Percentiles rank a stretch among this genome's conserved stretches.
Evolutionary conservation across 2,797 vertebrate genomes (phyloP).

Genomic region (Paratrypauchen microcephalus): DNA sequence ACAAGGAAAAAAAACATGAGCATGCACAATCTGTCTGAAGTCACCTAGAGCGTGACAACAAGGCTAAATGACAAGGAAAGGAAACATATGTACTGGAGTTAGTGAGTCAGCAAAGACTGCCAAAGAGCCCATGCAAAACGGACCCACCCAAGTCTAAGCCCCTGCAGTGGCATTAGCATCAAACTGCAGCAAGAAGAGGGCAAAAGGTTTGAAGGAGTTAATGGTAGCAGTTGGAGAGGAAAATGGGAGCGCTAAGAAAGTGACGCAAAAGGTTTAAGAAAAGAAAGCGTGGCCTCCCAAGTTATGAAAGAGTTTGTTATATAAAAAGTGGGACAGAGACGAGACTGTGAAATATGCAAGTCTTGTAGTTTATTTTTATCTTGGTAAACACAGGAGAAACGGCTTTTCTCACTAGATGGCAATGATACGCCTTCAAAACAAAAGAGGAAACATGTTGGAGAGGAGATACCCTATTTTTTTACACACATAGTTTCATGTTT

Average conservation of each 20-base stretch:
- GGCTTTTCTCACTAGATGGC: slow-evolving; percentile 26
- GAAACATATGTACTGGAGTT: neutral
- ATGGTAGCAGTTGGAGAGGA: slow-evolving; percentile 14
- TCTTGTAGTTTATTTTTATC: slow-evolving; percentile 6
- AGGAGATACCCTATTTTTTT: neutral
- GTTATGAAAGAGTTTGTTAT: slow-evolving; percentile 71
- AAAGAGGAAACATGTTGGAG: neutral
- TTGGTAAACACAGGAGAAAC: slow-evolving; percentile 14
- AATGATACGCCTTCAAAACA: neutral
- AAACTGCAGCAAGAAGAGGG: slow-evolving; percentile 45
- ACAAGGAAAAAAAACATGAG: slow-evolving; percentile 8
- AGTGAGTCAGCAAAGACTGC: slow-evolving; percentile 9
- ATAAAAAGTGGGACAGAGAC: slow-evolving; percentile 56
- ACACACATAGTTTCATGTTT: neutral
- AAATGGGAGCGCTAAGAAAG: slow-evolving; percentile 15
- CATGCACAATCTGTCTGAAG: slow-evolving; percentile 28
- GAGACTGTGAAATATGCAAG: slow-evolving; percentile 33
- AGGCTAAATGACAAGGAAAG: neutral
- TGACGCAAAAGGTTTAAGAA: slow-evolving; percentile 15
- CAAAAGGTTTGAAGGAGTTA: slow-evolving; percentile 9
- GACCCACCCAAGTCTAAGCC: slow-evolving; percentile 42
- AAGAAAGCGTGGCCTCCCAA: slow-evolving; percentile 54
- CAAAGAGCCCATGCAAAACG: slow-evolving; percentile 18
- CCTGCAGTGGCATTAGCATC: slow-evolving; percentile 46
- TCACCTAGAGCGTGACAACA: slow-evolving; percentile 3